These are phyloP conservation scores for Sinocyclocheilus grahami DNA, from an alignment of 2,113 vertebrate species.

Conservation along the genomic window DNA sequence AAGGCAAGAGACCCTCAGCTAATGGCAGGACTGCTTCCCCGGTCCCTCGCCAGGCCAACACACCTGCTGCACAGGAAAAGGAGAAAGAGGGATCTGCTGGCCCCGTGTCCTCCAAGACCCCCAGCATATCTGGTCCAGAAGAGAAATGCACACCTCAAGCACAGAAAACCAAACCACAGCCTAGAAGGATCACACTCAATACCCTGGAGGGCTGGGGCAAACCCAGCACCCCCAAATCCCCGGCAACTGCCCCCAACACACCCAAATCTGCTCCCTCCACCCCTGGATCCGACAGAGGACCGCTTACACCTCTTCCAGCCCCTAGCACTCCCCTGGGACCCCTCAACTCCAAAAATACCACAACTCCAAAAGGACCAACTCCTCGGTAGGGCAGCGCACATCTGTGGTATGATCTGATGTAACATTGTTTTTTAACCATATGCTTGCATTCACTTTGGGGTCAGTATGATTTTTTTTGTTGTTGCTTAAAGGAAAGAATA, in stretches of 20 bases:
- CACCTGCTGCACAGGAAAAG: constrained; percentile 19
- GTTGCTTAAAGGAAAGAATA: too few species aligned
- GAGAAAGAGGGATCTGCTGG: constrained; percentile 66
- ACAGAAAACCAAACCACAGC: constrained; percentile 74
- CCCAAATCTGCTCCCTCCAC: constrained; percentile 58
- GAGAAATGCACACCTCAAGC: constrained; percentile 65
- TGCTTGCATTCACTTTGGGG: background rate
- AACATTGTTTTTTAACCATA: background rate
- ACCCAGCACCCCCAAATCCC: constrained; percentile 66
- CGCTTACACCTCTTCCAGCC: constrained; percentile 41
- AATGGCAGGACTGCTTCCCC: constrained; percentile 60
- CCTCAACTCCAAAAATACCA: constrained; percentile 38
- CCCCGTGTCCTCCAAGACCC: constrained; percentile 45
- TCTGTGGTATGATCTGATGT: background rate
- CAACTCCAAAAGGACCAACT: constrained; percentile 68
- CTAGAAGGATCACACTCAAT: constrained; percentile 88
- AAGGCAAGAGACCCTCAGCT: constrained; percentile 75
- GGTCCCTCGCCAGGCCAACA: constrained; percentile 53
- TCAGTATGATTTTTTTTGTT: background rate
- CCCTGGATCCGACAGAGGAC: constrained; percentile 14
- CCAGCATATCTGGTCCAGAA: constrained; percentile 62
- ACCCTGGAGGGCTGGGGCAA: constrained; percentile 92
- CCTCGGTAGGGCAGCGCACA: constrained; percentile 81
- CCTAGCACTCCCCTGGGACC: constrained; percentile 47
- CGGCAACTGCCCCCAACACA: constrained; percentile 53